Conservation (phyloP, 2,888 invertebrate species). For the Phengaris arion region DNA sequence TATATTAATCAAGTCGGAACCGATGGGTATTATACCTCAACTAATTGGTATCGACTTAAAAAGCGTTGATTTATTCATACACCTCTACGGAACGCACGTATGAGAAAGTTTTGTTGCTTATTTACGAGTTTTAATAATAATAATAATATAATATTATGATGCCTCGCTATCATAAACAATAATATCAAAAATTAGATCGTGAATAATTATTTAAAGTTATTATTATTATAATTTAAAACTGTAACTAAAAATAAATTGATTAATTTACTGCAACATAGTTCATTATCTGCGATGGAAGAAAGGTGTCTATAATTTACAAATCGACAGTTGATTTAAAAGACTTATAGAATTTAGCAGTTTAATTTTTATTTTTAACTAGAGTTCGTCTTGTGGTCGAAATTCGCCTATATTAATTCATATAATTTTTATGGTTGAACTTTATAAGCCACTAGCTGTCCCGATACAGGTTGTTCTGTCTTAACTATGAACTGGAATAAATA, state of each 20-base stretch:
- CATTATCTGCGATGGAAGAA: too few species aligned
- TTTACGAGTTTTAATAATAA: slow-evolving; percentile 32
- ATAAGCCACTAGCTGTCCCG: too few species aligned
- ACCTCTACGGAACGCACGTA: slow-evolving; percentile 35
- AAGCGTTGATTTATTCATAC: slow-evolving; percentile 44
- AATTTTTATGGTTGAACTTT: too few species aligned
- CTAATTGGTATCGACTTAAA: slow-evolving; percentile 49
- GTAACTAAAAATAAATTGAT: not conserved
- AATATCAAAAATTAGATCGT: not conserved
- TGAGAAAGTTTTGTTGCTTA: slow-evolving; percentile 39
- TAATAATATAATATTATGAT: slow-evolving; percentile 29
- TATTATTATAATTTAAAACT: not conserved
- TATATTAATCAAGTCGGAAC: slow-evolving; percentile 43
- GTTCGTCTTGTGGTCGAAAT: too few species aligned
- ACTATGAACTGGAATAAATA: too few species aligned
- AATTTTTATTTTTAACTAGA: too few species aligned
- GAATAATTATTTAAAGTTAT: not conserved
- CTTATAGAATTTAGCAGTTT: too few species aligned
- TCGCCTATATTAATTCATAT: too few species aligned
- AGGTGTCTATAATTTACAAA: too few species aligned
- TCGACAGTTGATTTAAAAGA: too few species aligned
- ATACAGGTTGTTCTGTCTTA: too few species aligned
- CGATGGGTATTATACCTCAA: slow-evolving; percentile 44
- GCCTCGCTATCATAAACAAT: not conserved
- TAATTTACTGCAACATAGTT: not conserved